These are phyloP conservation scores for Lymantria dispar DNA, from an alignment of 2,888 invertebrate genomes.

Conservation along the genomic window DNA sequence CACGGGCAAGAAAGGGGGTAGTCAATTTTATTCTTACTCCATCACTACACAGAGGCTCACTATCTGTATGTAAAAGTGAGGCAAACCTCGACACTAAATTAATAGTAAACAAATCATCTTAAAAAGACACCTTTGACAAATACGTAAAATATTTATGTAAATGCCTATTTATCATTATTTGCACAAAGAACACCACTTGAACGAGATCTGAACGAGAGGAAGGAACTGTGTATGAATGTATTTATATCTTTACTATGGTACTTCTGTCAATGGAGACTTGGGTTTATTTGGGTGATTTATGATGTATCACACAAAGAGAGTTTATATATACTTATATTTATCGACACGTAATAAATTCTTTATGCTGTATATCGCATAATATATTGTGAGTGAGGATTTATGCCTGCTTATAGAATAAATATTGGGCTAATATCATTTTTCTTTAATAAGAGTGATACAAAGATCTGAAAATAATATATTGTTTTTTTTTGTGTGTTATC, in stretches of 20 bases:
- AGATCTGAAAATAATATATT: too few relatives aligned
- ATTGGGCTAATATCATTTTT: too few relatives aligned
- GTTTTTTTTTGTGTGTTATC: too few relatives aligned
- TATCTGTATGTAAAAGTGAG: too few relatives aligned
- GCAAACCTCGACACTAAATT: background rate
- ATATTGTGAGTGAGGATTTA: slow-evolving; percentile 26
- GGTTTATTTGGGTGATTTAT: slow-evolving; percentile 72
- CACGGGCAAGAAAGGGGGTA: too few relatives aligned
- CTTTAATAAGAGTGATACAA: too few relatives aligned
- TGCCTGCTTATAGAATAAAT: too few relatives aligned
- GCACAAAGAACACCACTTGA: slow-evolving; percentile 48
- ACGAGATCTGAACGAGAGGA: slow-evolving; percentile 43
- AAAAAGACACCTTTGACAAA: slow-evolving; percentile 31
- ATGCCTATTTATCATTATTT: slow-evolving; percentile 47
- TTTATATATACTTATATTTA: slow-evolving; percentile 56
- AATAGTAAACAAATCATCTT: slow-evolving; percentile 26
- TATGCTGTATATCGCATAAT: slow-evolving; percentile 46
- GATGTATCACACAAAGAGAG: slow-evolving; percentile 62
- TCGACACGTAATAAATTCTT: slow-evolving; percentile 65
- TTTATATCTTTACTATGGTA: slow-evolving; percentile 69
- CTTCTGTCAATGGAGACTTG: slow-evolving; percentile 65
- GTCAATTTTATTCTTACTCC: too few relatives aligned
- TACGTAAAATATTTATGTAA: slow-evolving; percentile 33
- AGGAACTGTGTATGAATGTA: slow-evolving; percentile 51
- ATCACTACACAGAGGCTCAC: too few relatives aligned